Conservation (phyloP, 2,888 invertebrate genomes). For the Sesia bembeciformis region DNA sequence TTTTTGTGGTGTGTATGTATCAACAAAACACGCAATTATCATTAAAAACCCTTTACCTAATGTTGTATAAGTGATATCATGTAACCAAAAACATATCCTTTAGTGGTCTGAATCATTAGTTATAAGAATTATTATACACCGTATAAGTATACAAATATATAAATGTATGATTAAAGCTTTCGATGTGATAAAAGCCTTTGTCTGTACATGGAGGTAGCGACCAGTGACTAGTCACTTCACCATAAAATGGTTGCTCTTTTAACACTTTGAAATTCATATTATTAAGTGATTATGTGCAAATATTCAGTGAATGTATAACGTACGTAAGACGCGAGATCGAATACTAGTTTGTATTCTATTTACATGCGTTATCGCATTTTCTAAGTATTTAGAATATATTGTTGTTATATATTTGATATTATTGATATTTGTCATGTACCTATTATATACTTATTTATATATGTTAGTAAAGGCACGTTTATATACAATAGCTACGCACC, state of each 20-base stretch:
- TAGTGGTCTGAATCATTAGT: conserved; percentile 47
- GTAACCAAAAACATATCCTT: conserved; percentile 67
- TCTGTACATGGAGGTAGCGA: background rate
- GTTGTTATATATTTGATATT: conserved; percentile 6
- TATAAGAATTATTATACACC: conserved; percentile 18
- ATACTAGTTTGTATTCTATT: conserved; percentile 42
- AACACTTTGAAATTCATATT: conserved; percentile 1
- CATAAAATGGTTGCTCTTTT: too few species aligned
- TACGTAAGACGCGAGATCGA: conserved; percentile 62
- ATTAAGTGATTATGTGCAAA: conserved; percentile 1
- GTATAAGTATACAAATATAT: conserved; percentile 15
- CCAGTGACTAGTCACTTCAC: too few species aligned
- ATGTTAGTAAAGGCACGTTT: conserved; percentile 6
- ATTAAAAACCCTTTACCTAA: background rate
- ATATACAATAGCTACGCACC: conserved; percentile 12
- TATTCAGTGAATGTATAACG: conserved; percentile 27
- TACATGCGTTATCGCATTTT: conserved; percentile 47
- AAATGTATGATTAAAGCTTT: conserved; percentile 17
- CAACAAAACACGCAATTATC: background rate
- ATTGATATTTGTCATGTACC: conserved; percentile 1
- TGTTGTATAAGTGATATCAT: conserved; percentile 43
- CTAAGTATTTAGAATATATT: conserved; percentile 7
- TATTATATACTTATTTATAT: conserved; percentile 1
- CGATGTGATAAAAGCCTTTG: conserved; percentile 20
- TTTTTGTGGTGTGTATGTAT: too few species aligned